Conservation (phyloP, 1,140 invertebrate genomes). For the Microplitis demolitor region DNA sequence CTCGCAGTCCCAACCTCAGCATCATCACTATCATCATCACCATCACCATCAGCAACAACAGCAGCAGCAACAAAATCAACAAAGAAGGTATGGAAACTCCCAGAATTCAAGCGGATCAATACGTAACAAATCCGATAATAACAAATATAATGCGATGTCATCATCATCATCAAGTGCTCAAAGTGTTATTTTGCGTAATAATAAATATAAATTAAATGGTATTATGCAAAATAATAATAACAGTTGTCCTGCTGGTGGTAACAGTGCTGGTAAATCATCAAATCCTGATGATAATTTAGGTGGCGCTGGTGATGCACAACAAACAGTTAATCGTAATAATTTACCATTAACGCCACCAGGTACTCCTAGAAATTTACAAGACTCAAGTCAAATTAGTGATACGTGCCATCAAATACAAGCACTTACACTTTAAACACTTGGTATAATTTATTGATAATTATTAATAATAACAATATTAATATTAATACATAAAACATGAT, state of each 20-base stretch:
- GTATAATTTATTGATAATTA: background rate
- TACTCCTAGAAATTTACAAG: conserved; percentile 24
- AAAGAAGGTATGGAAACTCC: conserved; percentile 23
- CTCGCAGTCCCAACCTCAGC: conserved; percentile 19
- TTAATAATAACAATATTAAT: conserved; percentile 4
- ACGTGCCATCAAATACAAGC: conserved; percentile 58
- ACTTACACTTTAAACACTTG: conserved; percentile 45
- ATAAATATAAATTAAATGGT: conserved; percentile 55
- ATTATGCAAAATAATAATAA: conserved; percentile 34
- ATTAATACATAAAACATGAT: no score
- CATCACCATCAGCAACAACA: conserved; percentile 25
- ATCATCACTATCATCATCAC: conserved; percentile 15
- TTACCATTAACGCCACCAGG: conserved; percentile 25
- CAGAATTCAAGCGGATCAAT: conserved; percentile 15
- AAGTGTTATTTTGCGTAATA: conserved; percentile 39
- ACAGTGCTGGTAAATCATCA: no score
- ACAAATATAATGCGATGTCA: background rate
- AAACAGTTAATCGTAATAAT: conserved; percentile 10
- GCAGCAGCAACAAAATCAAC: conserved; percentile 23
- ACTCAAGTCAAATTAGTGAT: conserved; percentile 50
- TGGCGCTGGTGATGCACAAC: conserved; percentile 35
- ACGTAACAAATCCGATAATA: background rate
- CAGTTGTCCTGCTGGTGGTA: background rate
- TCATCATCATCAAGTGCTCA: conserved; percentile 20
- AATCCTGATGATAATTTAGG: conserved; percentile 41